Evolutionary conservation across 2,797 vertebrate species (phyloP).

Genomic region (Chrysocyon brachyurus): DNA sequence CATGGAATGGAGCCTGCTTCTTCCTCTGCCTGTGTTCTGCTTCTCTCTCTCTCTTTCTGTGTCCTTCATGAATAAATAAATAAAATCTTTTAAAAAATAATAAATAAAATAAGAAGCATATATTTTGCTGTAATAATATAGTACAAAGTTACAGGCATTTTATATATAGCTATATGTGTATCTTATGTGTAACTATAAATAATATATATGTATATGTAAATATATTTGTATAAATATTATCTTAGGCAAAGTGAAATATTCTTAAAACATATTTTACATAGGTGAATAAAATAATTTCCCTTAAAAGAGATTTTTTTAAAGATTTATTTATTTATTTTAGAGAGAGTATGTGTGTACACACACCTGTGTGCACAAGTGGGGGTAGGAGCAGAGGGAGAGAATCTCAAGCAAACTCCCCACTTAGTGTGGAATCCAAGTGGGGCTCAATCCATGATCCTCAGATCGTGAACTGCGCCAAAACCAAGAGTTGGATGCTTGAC

Average conservation of each 20-base stretch:
- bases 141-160: neutral
- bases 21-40: too few species aligned
- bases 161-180: neutral
- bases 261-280: neutral
- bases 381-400: neutral
- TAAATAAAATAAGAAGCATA: neutral
- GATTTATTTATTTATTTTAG: neutral
- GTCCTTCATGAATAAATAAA: too few species aligned
- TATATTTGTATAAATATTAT: neutral
- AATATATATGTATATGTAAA: neutral
- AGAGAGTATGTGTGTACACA: neutral
- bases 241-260: neutral
- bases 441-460: neutral
- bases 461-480: neutral
- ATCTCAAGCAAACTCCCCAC: neutral
- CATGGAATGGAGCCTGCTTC: too few species aligned
- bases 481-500: neutral
- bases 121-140: neutral
- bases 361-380: neutral
- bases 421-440: neutral
- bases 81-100: too few species aligned
- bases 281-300: neutral
- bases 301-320: neutral
- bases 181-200: neutral
- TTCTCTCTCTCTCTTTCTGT: too few species aligned